Evolutionary conservation across 2,888 invertebrate species (phyloP), one percentile per base, ranked within the genome.

Genomic region (Oxytorus armatus): DNA sequence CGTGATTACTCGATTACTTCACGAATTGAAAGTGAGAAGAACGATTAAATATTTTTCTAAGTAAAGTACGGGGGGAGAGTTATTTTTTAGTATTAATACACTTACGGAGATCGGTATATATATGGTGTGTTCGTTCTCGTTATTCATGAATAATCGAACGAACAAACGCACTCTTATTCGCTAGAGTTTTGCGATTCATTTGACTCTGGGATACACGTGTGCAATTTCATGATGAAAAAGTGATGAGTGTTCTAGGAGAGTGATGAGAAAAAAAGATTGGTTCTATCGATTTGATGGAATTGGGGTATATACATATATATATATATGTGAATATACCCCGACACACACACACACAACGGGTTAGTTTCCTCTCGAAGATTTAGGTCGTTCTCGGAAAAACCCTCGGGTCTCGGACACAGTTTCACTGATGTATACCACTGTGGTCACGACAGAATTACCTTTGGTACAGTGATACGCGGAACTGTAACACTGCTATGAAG

Each of bases 211-310:
- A 51, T 59, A 49, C 7, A 8, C 25, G 11, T 29, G 1, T n/a
- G 47, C 55, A 57, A 49, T 51, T 59, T 44, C 57, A 53, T 25
- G 36, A 68, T 68, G 68, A 68, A 61, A 61, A 68, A 47, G 39
- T 61, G 68, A 68, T 44, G 75, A 68, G 75, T 68, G 51, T 21
- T 49, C 29, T 36, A 16, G n/a, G 36, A 25, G 33, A 59, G 29
- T 7, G 42, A 68, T 44, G 61, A 49, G 74, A 61, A 29, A 53
- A 61, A 61, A 53, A 76, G 33, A 68, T 76, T 61, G 68, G 25
- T 53, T 76, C 29, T 59, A 76, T 76, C 68, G 68, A 76, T 53
- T 76, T 18, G 29, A 10, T 53, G 25, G 29, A 25, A 57, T 42
- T 39, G 66, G 33, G 36, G 57, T 55, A 57, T 55, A 57, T 18